A percentile compares a stretch with the other conserved stretches of the same genome.
These are phyloP conservation scores for Tethea ocularis DNA, from an alignment of 2,888 invertebrate genomes.

Conservation along the genomic window DNA sequence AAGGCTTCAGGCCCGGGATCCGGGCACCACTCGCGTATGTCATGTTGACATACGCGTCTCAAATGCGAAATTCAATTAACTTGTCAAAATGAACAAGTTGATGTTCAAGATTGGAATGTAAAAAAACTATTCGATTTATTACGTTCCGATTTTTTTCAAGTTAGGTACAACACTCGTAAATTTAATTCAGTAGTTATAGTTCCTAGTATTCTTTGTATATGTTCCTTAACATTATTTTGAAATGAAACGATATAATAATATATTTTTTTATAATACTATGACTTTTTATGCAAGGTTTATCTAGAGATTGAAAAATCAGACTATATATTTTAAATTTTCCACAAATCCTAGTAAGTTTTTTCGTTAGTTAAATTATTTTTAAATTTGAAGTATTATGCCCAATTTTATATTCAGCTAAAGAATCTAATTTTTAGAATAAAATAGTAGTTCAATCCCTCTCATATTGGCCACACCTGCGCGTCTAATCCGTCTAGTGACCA, in stretches of 20 bases:
- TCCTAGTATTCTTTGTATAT: no score
- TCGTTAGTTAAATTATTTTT: background rate
- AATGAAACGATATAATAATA: no score
- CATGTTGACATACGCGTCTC: conserved; percentile 2
- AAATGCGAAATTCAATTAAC: conserved; percentile 6
- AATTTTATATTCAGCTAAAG: background rate
- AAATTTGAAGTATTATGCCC: background rate
- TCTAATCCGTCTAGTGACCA: conserved; percentile 19
- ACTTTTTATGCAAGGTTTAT: no score
- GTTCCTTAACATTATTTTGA: no score
- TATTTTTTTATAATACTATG: no score
- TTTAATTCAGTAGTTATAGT: no score
- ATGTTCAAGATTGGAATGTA: background rate
- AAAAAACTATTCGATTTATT: background rate
- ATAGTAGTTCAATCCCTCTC: conserved; percentile 2
- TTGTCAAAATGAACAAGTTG: background rate
- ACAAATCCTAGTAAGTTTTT: background rate
- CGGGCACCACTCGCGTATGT: background rate
- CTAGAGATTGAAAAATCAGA: no score
- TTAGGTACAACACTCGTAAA: no score
- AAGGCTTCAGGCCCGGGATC: background rate
- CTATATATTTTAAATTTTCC: background rate
- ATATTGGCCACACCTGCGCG: conserved; percentile 26
- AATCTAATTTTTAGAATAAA: background rate
- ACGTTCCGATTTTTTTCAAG: no score